phyloP scores from a whole-genome alignment of 1,140 invertebrate species.

The Leptinotarsa undecemlineata region DNA sequence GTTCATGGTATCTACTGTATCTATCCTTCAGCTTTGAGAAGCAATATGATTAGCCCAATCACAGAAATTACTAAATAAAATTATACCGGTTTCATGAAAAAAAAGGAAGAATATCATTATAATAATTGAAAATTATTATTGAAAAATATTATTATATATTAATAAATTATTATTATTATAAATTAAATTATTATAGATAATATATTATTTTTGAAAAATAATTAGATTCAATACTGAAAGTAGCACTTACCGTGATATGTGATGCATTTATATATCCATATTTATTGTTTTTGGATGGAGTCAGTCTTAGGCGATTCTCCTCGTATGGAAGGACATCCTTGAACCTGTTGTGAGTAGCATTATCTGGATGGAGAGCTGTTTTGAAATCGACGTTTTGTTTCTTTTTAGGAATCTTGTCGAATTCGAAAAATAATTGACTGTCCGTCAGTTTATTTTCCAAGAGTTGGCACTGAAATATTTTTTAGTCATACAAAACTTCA shows the following conservation, averaged over 20 bases:
- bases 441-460: slow-evolving; percentile 80
- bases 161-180: too few species aligned
- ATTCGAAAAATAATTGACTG: slow-evolving; percentile 82
- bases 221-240: too few species aligned
- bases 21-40: too few species aligned
- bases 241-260: slow-evolving; percentile 71
- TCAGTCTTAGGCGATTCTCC: slow-evolving; percentile 79
- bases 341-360: slow-evolving; percentile 62
- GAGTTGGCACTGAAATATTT: slow-evolving; percentile 70
- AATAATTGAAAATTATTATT: too few species aligned
- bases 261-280: slow-evolving; percentile 90
- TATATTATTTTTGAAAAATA: too few species aligned
- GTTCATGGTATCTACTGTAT: too few species aligned
- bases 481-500: slow-evolving; percentile 5
- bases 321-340: slow-evolving; percentile 86
- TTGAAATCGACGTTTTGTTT: slow-evolving; percentile 69
- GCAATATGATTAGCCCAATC: too few species aligned
- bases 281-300: slow-evolving; percentile 77
- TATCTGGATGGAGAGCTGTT: slow-evolving; percentile 69
- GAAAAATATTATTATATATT: too few species aligned
- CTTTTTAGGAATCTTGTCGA: slow-evolving; percentile 83
- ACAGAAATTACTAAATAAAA: too few species aligned
- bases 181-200: too few species aligned
- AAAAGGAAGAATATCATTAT: too few species aligned
- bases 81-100: too few species aligned